Evolutionary conservation across 2,113 vertebrate species (phyloP).

Genomic region (Semnornis frantzii): DNA sequence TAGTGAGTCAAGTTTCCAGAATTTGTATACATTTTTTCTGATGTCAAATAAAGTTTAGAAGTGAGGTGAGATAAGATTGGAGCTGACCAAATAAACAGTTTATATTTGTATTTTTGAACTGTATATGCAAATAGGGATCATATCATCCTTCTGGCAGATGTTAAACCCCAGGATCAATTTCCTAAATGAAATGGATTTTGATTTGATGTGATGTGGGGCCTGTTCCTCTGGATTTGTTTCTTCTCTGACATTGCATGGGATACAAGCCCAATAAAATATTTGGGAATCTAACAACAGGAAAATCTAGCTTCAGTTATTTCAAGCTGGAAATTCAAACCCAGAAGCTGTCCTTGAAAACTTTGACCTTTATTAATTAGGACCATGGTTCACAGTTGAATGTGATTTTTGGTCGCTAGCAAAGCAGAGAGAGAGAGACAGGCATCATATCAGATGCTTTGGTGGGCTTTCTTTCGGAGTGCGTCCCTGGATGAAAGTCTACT

Average conservation of each 20-base stretch:
- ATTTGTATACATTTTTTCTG: not conserved
- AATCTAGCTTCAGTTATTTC: not conserved
- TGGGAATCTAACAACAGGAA: not conserved
- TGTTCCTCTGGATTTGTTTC: not conserved
- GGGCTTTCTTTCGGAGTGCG: not conserved
- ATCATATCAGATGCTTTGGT: not conserved
- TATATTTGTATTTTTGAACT: rapidly evolving
- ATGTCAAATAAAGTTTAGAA: not conserved
- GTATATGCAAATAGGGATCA: not conserved
- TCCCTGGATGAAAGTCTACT: not conserved
- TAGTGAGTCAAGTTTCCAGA: not conserved
- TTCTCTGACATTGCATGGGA: not conserved
- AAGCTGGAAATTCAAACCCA: not conserved
- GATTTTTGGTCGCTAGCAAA: not conserved
- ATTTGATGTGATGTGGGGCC: not conserved
- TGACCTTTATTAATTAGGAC: slow-evolving; percentile 1
- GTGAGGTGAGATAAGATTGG: not conserved
- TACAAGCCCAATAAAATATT: not conserved
- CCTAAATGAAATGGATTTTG: not conserved
- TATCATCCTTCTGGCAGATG: not conserved
- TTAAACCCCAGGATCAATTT: not conserved
- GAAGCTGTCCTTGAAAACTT: not conserved
- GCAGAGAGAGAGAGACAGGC: not conserved
- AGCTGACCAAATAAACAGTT: not conserved
- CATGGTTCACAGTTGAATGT: not conserved